Evolutionary conservation across 2,888 invertebrate genomes (phyloP).

Genomic region (Drosophila parthenogenetica): DNA sequence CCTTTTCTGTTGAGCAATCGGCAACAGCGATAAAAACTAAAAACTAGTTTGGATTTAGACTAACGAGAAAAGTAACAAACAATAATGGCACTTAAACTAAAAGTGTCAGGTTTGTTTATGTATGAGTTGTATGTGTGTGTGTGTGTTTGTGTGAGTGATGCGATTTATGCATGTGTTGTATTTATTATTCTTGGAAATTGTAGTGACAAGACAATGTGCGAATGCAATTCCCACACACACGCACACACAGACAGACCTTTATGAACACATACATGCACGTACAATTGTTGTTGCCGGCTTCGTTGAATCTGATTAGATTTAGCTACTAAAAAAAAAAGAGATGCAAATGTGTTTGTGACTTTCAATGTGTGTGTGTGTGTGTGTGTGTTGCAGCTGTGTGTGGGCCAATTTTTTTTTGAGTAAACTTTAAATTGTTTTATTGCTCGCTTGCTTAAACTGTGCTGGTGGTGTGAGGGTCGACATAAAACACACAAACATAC

Average conservation of each 20-base stretch:
- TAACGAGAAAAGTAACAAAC: conserved; percentile 31
- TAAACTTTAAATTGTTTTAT: conserved; percentile 62
- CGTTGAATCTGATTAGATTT: conserved; percentile 51
- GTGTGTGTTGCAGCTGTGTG: conserved; percentile 39
- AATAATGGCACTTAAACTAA: conserved; percentile 11
- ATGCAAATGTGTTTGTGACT: conserved; percentile 9
- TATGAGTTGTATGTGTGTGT: conserved; percentile 2
- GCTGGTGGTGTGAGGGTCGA: conserved; percentile 29
- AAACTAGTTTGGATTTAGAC: conserved; percentile 60
- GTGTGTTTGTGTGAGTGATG: conserved; percentile 6
- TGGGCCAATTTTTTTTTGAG: conserved; percentile 61
- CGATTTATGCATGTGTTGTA: conserved; percentile 8
- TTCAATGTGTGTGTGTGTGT: conserved; percentile 21
- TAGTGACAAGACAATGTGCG: conserved; percentile 32
- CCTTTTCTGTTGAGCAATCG: conserved; percentile 47
- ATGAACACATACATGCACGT: not conserved
- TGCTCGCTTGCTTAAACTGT: conserved; percentile 10
- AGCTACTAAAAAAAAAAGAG: conserved; percentile 21
- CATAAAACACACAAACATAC: conserved; percentile 36
- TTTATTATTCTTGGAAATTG: conserved; percentile 30
- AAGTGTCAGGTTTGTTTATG: conserved; percentile 17
- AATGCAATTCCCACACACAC: conserved; percentile 34
- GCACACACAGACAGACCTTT: conserved; percentile 4
- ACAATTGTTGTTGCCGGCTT: conserved; percentile 20
- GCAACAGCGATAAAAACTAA: conserved; percentile 35